Evolutionary conservation across 1,140 invertebrate genomes (phyloP).

Genomic region (Pissodes strobi): DNA sequence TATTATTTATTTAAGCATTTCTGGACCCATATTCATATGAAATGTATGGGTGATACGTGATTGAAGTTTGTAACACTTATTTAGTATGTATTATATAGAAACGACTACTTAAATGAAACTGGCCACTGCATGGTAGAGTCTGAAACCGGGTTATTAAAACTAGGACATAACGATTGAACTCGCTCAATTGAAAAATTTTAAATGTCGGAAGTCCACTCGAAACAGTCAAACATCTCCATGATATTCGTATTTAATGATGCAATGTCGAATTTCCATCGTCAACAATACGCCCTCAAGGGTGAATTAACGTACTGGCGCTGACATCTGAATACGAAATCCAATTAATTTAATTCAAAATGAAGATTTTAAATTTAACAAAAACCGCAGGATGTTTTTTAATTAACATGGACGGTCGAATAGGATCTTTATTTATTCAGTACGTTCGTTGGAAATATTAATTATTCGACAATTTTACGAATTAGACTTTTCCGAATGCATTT

Average conservation of each 20-base stretch:
- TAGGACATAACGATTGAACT: too few relatives aligned
- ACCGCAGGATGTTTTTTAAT: slow-evolving; percentile 27
- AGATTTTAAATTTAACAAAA: slow-evolving; percentile 23
- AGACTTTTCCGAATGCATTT: too few relatives aligned
- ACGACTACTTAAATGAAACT: too few relatives aligned
- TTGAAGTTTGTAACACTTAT: too few relatives aligned
- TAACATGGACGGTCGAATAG: slow-evolving; percentile 5
- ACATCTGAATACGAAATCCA: slow-evolving; percentile 25
- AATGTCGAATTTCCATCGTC: slow-evolving; percentile 14
- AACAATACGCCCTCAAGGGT: slow-evolving; percentile 23
- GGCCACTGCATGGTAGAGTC: too few relatives aligned
- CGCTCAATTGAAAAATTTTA: too few relatives aligned
- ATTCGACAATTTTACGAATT: too few relatives aligned
- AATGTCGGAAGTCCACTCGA: slow-evolving; percentile 9
- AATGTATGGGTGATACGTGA: too few relatives aligned
- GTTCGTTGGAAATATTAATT: slow-evolving; percentile 14
- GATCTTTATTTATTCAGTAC: neutral
- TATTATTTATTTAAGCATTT: too few relatives aligned
- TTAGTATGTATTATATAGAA: too few relatives aligned
- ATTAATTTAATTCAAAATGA: slow-evolving; percentile 27
- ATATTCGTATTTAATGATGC: slow-evolving; percentile 23
- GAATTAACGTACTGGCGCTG: slow-evolving; percentile 18
- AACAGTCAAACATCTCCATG: slow-evolving; percentile 17
- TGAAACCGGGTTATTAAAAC: too few relatives aligned
- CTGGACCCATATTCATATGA: too few relatives aligned